phyloP scores from a whole-genome alignment of 30 jellyfish, hydroid and myxozoan species.

The Aurelia aurita region DNA sequence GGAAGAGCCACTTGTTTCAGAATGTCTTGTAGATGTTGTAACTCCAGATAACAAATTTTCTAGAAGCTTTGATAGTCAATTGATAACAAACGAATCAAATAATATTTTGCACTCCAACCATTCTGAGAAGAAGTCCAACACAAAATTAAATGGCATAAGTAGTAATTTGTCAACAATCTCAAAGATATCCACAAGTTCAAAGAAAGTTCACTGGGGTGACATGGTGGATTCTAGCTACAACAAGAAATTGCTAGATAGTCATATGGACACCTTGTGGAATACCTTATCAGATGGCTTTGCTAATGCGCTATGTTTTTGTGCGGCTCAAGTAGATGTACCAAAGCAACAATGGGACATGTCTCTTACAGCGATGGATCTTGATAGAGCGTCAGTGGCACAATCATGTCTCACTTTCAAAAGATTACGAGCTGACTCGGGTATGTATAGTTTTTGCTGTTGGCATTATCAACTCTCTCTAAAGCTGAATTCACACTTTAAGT shows the following conservation, averaged over 20 bases:
- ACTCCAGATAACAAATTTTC: background rate
- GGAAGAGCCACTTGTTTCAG: constrained; percentile 40
- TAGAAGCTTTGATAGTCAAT: background rate
- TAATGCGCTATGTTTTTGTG: background rate
- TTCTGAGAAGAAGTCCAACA: background rate
- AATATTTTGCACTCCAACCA: background rate
- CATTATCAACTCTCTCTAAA: too few relatives aligned
- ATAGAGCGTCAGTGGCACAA: constrained; percentile 3
- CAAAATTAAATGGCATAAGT: background rate
- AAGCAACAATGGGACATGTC: constrained; percentile 47
- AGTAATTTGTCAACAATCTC: background rate
- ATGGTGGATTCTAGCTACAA: constrained; percentile 1
- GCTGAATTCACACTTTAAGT: too few relatives aligned
- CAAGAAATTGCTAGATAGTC: constrained; percentile 15
- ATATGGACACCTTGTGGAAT: constrained; percentile 38
- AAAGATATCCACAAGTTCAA: background rate
- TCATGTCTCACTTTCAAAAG: constrained; percentile 48
- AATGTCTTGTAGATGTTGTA: constrained; percentile 2
- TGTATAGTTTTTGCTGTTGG: background rate
- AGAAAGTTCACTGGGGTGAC: constrained; percentile 60
- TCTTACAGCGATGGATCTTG: constrained; percentile 26
- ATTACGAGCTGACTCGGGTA: constrained; percentile 47
- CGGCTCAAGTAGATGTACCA: background rate
- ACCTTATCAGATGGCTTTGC: constrained; percentile 1
- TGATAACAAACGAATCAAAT: background rate